phyloP scores from a whole-genome alignment of 1,140 invertebrate species.

The Drosophila ogumai region DNA sequence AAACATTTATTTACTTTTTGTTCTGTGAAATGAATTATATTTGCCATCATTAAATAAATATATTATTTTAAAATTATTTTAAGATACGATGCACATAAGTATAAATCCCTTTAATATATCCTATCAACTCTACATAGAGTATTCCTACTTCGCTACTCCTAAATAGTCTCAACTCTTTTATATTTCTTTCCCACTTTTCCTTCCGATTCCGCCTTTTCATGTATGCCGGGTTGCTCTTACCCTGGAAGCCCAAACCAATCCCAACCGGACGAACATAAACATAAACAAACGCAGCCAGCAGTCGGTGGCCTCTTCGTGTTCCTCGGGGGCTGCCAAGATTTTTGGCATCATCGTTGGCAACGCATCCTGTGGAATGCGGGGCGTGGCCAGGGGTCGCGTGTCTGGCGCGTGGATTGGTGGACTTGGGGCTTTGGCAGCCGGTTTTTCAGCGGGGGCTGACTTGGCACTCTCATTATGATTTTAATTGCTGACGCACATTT shows the following conservation, averaged over 20 bases:
- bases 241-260: slow-evolving; percentile 25
- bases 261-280: slow-evolving; percentile 61
- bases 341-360: slow-evolving; percentile 72
- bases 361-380: slow-evolving; percentile 73
- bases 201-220: slow-evolving; percentile 1
- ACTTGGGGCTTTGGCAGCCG: slow-evolving; percentile 25
- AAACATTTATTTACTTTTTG: neutral
- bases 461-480: slow-evolving; percentile 83
- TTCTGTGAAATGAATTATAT: too few relatives aligned
- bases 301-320: slow-evolving; percentile 35
- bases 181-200: neutral
- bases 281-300: slow-evolving; percentile 61
- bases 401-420: slow-evolving; percentile 57
- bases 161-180: neutral
- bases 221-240: neutral
- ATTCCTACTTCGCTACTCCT: neutral
- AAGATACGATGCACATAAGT: too few relatives aligned
- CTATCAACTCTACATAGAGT: neutral
- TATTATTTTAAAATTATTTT: too few relatives aligned
- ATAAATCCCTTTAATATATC: neutral
- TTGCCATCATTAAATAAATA: too few relatives aligned
- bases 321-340: slow-evolving; percentile 61
- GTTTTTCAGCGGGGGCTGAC: slow-evolving; percentile 35
- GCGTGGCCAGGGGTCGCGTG: slow-evolving; percentile 57
- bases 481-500: slow-evolving; percentile 84